Base-by-base conservation (phyloP, 2,888 invertebrate genomes). In the Apeira syringaria region DNA sequence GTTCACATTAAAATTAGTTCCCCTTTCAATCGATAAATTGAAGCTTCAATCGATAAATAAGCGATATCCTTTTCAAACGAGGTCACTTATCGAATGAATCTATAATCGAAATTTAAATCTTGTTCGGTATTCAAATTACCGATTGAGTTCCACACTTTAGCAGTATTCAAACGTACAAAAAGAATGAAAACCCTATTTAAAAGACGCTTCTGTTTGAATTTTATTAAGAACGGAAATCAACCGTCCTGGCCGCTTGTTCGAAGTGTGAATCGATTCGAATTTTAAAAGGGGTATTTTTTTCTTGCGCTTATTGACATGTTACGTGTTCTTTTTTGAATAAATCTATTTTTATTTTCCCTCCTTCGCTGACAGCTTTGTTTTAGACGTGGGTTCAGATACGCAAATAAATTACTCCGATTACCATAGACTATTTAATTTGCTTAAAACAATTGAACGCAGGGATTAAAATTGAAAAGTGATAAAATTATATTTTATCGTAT, bases 1-100 rank as follows among this genome's bases (percentile, higher is more conserved):
- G n/a, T n/a, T n/a, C n/a, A n/a, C n/a, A n/a, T 46, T 48, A 12
- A 50, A 52, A 45, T 39, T 47, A 32, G 33, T 29, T 46, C 47
- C 52, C 49, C 45, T 40, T 41, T 46, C 15, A 39, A 53, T 57
- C 74, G 75, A 78, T 84, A 71, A 80, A 76, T 62, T 46, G 45
- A 46, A 31, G 64, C 61, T 56, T 64, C 58, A 63, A 82, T 87
- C 84, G 72, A 87, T 86, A 75, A 86, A 87, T 83, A 74, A 86
- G 89, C 84, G 67, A 82, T 87, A 87, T 88, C 78, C 76, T 78
- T 81, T 53, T 54, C 65, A 76, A 86, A 86, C 75, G 70, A 85
- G 85, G 87, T 88, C 85, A 88, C 86, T 88, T 88, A 88, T 80
- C 83, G 78, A 87, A 85, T 88, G 71, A 87, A 83, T 83, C 85